Percentiles rank a stretch among this genome's conserved stretches.
phyloP scores from a whole-genome alignment of 1,140 invertebrate genomes.

The Melipona quadrifasciata region DNA sequence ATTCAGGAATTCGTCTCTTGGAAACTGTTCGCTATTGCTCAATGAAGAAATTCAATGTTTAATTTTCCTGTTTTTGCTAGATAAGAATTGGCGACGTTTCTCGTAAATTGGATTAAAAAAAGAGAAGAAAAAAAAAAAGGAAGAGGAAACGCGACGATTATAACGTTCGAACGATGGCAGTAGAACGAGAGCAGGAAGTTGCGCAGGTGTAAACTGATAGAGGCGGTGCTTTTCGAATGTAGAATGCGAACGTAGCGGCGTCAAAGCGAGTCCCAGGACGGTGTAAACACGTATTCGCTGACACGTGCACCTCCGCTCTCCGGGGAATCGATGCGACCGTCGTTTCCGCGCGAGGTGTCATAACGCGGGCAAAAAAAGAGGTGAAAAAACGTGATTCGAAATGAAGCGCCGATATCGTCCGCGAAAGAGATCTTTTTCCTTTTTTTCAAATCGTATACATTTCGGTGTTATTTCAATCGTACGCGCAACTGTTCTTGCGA shows the following conservation, averaged over 20 bases:
- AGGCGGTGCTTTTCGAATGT: not conserved
- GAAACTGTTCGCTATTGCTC: not conserved
- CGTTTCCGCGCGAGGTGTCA: constrained; percentile 7
- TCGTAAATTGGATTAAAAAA: not conserved
- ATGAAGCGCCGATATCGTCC: not conserved
- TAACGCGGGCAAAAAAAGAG: no score
- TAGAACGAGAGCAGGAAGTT: not conserved
- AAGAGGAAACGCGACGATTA: not conserved
- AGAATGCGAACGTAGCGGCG: not conserved
- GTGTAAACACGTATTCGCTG: constrained; percentile 53
- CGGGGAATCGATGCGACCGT: constrained; percentile 22
- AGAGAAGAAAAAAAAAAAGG: no score
- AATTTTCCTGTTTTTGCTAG: not conserved
- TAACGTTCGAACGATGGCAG: not conserved
- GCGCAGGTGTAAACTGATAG: constrained; percentile 29
- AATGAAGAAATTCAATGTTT: not conserved
- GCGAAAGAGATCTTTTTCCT: not conserved
- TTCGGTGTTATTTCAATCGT: no score
- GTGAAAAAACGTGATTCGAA: not conserved
- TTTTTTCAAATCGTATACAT: no score
- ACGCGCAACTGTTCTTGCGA: no score
- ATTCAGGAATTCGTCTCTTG: not conserved
- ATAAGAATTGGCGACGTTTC: not conserved
- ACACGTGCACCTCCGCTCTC: constrained; percentile 43
- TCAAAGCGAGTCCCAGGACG: constrained; percentile 21